Conservation (phyloP, 2,888 invertebrate species). For the Tiliacea aurago region DNA sequence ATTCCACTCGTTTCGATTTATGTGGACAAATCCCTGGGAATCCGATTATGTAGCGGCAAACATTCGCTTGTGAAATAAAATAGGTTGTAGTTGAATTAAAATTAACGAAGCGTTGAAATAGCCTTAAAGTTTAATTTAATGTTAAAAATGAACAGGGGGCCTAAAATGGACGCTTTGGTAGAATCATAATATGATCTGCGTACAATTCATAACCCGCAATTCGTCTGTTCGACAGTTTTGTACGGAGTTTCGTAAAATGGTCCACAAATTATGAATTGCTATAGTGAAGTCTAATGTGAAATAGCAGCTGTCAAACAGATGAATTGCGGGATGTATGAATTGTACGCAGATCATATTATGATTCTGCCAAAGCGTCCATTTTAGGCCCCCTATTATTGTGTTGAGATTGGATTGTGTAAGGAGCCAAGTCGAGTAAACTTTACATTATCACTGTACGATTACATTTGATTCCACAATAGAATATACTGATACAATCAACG, state of each 20-base stretch:
- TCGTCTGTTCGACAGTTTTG: no score
- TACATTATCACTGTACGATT: conserved; percentile 20
- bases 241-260: no score
- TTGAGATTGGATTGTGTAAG: conserved; percentile 19
- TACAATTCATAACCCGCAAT: no score
- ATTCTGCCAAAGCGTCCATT: no score
- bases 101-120: conserved; percentile 18
- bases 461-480: conserved; percentile 37
- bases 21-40: conserved; percentile 49
- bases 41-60: conserved; percentile 47
- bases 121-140: conserved; percentile 4
- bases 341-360: no score
- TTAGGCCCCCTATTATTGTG: no score
- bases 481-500: conserved; percentile 46
- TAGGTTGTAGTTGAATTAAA: conserved; percentile 30
- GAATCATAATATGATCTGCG: no score
- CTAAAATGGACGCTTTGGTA: no score
- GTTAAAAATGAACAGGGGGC: not conserved
- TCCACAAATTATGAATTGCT: no score
- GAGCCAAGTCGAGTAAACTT: conserved; percentile 1
- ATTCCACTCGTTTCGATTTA: conserved; percentile 50
- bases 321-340: no score
- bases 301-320: no score
- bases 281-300: no score
- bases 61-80: conserved; percentile 24